phyloP scores from a whole-genome alignment of 2,888 invertebrate species.

The Hololepta plana region DNA sequence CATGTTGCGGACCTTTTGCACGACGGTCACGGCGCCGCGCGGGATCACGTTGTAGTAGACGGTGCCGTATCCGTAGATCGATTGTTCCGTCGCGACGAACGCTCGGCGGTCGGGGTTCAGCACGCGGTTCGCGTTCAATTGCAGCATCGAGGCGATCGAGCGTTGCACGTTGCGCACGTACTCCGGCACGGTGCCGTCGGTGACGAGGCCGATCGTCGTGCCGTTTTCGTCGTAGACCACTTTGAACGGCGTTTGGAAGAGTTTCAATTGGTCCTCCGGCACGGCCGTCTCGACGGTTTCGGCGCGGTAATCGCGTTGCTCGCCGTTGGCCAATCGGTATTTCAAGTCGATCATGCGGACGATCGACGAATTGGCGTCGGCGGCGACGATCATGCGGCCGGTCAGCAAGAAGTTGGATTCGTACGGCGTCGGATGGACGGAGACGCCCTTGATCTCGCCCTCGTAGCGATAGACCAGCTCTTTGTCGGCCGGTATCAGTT shows the following conservation, averaged over 20 bases:
- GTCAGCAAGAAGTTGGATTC: slow-evolving; percentile 21
- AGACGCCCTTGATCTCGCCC: slow-evolving; percentile 23
- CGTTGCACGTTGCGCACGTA: slow-evolving; percentile 27
- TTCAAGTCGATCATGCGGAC: slow-evolving; percentile 19
- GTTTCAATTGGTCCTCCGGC: too few species aligned
- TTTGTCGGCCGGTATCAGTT: slow-evolving; percentile 28
- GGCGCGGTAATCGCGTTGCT: slow-evolving; percentile 6
- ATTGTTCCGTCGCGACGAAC: slow-evolving; percentile 21
- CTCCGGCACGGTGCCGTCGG: slow-evolving; percentile 17
- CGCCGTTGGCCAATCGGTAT: slow-evolving; percentile 21
- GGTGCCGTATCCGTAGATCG: slow-evolving; percentile 22
- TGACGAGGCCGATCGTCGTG: slow-evolving; percentile 18
- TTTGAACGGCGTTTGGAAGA: too few species aligned
- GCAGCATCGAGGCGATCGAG: slow-evolving; percentile 25
- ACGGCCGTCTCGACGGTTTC: too few species aligned
- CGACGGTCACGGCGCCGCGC: slow-evolving; percentile 13
- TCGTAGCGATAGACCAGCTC: slow-evolving; percentile 26
- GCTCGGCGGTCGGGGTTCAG: slow-evolving; percentile 13
- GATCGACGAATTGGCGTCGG: slow-evolving; percentile 15
- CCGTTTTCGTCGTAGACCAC: slow-evolving; percentile 14
- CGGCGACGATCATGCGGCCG: slow-evolving; percentile 21
- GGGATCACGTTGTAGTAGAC: slow-evolving; percentile 20
- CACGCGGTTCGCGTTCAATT: slow-evolving; percentile 19
- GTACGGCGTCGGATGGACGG: slow-evolving; percentile 18
- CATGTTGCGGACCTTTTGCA: slow-evolving; percentile 20